Base-by-base conservation (phyloP, 2,797 vertebrate genomes). In the Rhadinocentrus ornatus region DNA sequence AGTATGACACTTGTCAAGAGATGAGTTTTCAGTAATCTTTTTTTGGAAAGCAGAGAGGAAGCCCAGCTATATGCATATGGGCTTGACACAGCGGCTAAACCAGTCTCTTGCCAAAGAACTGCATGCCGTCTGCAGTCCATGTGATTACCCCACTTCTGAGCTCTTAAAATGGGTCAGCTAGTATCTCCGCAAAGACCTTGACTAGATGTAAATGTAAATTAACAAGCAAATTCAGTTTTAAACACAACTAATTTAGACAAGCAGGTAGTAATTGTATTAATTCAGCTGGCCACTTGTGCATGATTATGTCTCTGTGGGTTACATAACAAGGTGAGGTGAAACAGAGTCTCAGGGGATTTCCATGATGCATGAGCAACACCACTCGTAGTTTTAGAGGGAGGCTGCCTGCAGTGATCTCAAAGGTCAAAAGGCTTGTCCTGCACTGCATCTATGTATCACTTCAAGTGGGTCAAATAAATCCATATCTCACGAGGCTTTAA, bases 231-330 rank as follows among this genome's bases (percentile, higher is more conserved):
- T 12, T n/a, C 9, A 31, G 60, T 31, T 13, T n/a, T 32, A 31
- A 62, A n/a, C 59, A 62, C 26, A 35, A 69, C 53, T 6, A 48
- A 55, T 73, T 52, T n/a, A 57, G 24, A 57, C 53, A 71, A 73
- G 67, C 34, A 63, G 32, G 32, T 57, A 13, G 35, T 26, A 24
- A 57, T 76, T 56, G 37, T 11, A 64, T 73, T 68, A 67, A 68
- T 39, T 76, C 67, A 85, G 62, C 59, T 77, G 82, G 81, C 69
- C 62, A 80, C 44, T 8, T 26, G 34, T 22, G 5, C 60, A 66
- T 46, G n/a, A 58, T 53, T 27, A 44, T 41, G 8, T 46, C 37
- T 59, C 26, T 70, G n/a, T 39, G 4, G 12, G 55, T 81, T 65
- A 39, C 69, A 34, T 81, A 78, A 83, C 7, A 64, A 64, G 34